Evolutionary conservation across 2,797 vertebrate genomes (phyloP).

Genomic region (Poeciliopsis turneri): DNA sequence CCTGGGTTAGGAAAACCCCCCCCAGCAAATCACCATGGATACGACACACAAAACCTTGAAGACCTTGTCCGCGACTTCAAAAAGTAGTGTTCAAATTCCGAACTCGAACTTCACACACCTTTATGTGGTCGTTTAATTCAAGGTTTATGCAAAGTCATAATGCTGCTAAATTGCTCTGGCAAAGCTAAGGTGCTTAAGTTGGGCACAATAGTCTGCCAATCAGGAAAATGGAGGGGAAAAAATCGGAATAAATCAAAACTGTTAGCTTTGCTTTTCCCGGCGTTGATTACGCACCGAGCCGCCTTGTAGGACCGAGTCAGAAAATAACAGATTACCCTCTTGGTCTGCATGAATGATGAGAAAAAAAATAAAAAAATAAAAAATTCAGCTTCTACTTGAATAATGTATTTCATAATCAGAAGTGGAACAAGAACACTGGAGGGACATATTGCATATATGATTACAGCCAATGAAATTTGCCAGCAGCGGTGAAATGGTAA

Average conservation of each 20-base stretch:
- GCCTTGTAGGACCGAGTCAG: conserved; percentile 12
- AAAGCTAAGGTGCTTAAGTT: conserved; percentile 55
- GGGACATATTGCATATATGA: conserved; percentile 59
- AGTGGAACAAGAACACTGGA: conserved; percentile 56
- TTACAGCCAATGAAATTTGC: conserved; percentile 60
- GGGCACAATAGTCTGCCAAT: conserved; percentile 50
- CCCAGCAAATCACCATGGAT: conserved; percentile 11
- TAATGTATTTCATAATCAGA: conserved; percentile 74
- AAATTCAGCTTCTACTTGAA: conserved; percentile 66
- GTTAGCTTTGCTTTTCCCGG: conserved; percentile 30
- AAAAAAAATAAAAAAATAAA: conserved; percentile 76
- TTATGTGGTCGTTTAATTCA: conserved; percentile 19
- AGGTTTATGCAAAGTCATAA: conserved; percentile 57
- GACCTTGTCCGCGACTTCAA: conserved; percentile 17
- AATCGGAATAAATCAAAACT: conserved; percentile 45
- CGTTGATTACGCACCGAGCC: conserved; percentile 40
- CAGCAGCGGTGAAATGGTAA: conserved; percentile 52
- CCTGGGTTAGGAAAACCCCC: not conserved
- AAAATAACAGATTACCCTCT: conserved; percentile 40
- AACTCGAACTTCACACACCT: conserved; percentile 15
- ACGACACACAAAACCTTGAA: conserved; percentile 20
- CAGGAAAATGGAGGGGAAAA: conserved; percentile 49
- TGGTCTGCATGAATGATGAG: conserved; percentile 46
- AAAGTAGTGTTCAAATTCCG: conserved; percentile 33
- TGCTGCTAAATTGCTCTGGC: conserved; percentile 50